phyloP scores from a whole-genome alignment of 2,113 vertebrate species.

The Columbina picui region DNA sequence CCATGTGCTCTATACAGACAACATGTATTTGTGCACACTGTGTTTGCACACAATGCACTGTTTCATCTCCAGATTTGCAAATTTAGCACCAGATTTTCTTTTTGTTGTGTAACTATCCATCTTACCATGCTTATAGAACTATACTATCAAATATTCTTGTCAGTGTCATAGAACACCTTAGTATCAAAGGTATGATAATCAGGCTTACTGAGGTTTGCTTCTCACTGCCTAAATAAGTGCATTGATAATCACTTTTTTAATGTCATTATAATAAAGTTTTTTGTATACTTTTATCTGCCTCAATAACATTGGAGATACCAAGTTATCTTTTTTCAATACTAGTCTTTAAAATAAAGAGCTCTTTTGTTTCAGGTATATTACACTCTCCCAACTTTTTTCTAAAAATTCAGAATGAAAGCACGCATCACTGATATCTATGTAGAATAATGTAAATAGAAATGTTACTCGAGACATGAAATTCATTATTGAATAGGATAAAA shows the following conservation, averaged over 20 bases:
- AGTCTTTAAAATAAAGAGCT: neutral
- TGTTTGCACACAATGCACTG: neutral
- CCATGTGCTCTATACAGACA: neutral
- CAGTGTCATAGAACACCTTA: neutral
- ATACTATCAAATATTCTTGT: neutral
- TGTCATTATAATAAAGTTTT: neutral
- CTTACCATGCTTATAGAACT: neutral
- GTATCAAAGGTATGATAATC: neutral
- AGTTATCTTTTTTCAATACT: neutral
- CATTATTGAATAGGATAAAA: neutral
- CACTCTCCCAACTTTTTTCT: neutral
- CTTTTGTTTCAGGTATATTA: neutral
- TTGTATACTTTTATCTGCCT: neutral
- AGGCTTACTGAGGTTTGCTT: slow-evolving; percentile 27
- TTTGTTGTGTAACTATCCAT: neutral
- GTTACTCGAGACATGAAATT: neutral
- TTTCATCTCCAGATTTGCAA: neutral
- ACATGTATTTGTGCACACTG: neutral
- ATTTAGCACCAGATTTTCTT: neutral
- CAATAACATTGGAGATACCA: neutral
- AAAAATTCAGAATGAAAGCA: slow-evolving; percentile 1
- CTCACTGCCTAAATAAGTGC: slow-evolving; percentile 15
- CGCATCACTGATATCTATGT: neutral
- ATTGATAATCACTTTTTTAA: neutral
- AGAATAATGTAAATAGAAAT: neutral